Percentiles rank a stretch among this genome's conserved stretches.
Conservation (phyloP, 1,140 invertebrate genomes). For the Drosophila paulistorum region DNA sequence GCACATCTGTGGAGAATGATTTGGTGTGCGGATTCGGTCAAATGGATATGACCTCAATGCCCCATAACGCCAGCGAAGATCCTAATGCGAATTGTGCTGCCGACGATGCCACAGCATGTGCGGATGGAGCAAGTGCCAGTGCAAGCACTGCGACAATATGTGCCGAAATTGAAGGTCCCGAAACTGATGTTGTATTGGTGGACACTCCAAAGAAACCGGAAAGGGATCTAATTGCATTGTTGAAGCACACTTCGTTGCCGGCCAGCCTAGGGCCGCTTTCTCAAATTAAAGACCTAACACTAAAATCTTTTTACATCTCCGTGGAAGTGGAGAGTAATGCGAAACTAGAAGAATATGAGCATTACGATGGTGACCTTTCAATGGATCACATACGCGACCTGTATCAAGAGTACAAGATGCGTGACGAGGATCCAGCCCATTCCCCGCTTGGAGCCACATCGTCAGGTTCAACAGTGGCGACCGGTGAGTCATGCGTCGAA, state of each 20-base stretch:
- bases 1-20: slow-evolving; percentile 84
- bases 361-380: slow-evolving; percentile 68
- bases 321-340: slow-evolving; percentile 85
- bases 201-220: slow-evolving; percentile 88
- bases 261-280: slow-evolving; percentile 58
- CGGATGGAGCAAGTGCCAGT: slow-evolving; percentile 84
- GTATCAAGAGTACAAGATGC: slow-evolving; percentile 86
- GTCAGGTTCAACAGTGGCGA: slow-evolving; percentile 33
- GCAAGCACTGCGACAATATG: slow-evolving; percentile 85
- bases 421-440: slow-evolving; percentile 83
- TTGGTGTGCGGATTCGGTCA: slow-evolving; percentile 82
- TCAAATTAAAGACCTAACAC: slow-evolving; percentile 73
- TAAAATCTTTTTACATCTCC: slow-evolving; percentile 84
- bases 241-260: slow-evolving; percentile 83
- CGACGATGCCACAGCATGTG: slow-evolving; percentile 84
- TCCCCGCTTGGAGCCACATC: slow-evolving; percentile 49
- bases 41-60: slow-evolving; percentile 76
- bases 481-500: slow-evolving; percentile 68
- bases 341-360: slow-evolving; percentile 59
- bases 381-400: slow-evolving; percentile 87
- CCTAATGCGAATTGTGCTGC: slow-evolving; percentile 85
- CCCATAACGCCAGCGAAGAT: slow-evolving; percentile 80
- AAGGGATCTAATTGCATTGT: slow-evolving; percentile 85
- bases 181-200: slow-evolving; percentile 87
- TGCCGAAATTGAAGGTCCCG: slow-evolving; percentile 89